Evolutionary conservation across 2,797 vertebrate species (phyloP), one percentile per base, ranked within the genome.

Genomic region (Margarornis squamiger): DNA sequence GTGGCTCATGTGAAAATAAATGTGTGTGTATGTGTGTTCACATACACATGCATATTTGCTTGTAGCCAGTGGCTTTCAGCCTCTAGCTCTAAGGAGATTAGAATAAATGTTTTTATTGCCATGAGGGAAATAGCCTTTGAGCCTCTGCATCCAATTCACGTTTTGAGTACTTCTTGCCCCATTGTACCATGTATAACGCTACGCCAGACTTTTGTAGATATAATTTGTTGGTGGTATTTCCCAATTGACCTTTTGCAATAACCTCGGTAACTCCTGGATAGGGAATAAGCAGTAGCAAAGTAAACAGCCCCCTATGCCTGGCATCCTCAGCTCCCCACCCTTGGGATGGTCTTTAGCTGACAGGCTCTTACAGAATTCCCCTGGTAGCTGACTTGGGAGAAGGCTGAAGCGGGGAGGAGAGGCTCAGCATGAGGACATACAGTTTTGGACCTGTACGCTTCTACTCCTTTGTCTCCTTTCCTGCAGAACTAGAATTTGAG

Each of bases 61-160:
- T 73, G 65, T 32, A 67, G 49, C 22, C n/a, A 22, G 61, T 55
- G 38, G 17, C 67, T 91, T 86, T 92, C 77, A 88, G n/a, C 23
- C 23, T 81, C 55, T 52, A 17, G 41, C 13, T 80, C 57, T 71
- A 48, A 86, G 41, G 58, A 94, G 62, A 78, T 81, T 78, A 82
- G 76, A 90, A 86, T 62, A 95, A 90, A 87, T 45, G 45, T 70
- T 84, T 89, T 84, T 52, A 36, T 79, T 90, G 71, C 39, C 23
- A 13, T 76, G 24, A 49, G 68, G 68, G 39, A 74, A 90, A 34
- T 52, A 92, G 20, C 12, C 34, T 43, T 70, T 68, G 90, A 81
- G 38, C 38, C 49, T 73, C 62, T 88, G 80, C 88, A 81, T 94
- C 43, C 70, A 74, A 36, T 68, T 95, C 19, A 32, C 39, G 14